Percentiles rank a stretch among this genome's conserved stretches.
Evolutionary conservation across 2,888 invertebrate species (phyloP).

Genomic region (Eristalis arbustorum): DNA sequence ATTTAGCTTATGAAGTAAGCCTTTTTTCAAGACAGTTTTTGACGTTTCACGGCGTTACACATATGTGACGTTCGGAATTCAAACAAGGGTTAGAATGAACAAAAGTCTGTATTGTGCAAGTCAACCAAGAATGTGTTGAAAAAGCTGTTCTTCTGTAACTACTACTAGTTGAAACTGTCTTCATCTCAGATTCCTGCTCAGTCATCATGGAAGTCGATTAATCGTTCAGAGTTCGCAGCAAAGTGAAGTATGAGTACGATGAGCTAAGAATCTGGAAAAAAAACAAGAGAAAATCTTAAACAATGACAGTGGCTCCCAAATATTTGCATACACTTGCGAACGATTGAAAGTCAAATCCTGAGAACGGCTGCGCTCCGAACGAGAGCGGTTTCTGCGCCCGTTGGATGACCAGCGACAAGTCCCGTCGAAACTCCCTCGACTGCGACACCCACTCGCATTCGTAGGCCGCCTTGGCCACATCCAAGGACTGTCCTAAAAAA

Average conservation of each 20-base stretch:
- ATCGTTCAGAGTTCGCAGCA: conserved; percentile 45
- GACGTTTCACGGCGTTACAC: too few relatives aligned
- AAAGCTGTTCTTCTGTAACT: too few relatives aligned
- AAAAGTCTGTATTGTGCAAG: too few relatives aligned
- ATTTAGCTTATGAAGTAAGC: too few relatives aligned
- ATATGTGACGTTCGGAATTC: too few relatives aligned
- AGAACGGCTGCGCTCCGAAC: conserved; percentile 74
- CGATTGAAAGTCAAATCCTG: conserved; percentile 74
- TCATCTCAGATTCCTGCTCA: background rate
- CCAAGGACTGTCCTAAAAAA: conserved; percentile 72
- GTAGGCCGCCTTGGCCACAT: conserved; percentile 74
- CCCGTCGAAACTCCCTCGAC: conserved; percentile 71
- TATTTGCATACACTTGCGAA: conserved; percentile 73
- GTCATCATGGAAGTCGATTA: background rate
- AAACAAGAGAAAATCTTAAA: background rate
- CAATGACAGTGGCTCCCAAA: background rate
- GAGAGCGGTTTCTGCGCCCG: conserved; percentile 75
- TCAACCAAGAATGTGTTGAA: too few relatives aligned
- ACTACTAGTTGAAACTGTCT: too few relatives aligned
- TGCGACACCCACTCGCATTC: conserved; percentile 74
- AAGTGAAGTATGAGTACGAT: conserved; percentile 56
- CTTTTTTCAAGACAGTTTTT: too few relatives aligned
- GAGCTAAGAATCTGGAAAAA: conserved; percentile 73
- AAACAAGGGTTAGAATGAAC: too few relatives aligned
- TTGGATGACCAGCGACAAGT: conserved; percentile 74